Conservation (phyloP, 2,113 vertebrate species). For the Loxodonta africana region DNA sequence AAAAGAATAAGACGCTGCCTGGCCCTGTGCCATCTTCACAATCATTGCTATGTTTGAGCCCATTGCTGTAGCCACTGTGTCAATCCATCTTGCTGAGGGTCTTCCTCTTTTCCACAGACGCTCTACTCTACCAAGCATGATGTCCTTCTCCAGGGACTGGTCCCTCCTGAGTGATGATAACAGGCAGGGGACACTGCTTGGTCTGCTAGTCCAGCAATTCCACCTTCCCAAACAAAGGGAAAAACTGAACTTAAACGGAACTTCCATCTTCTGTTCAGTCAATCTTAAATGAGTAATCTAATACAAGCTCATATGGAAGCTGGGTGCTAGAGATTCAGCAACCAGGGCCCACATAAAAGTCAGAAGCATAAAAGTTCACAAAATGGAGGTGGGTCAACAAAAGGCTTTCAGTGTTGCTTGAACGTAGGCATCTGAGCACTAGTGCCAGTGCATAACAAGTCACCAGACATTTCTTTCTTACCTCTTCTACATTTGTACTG, state of each 20-base stretch:
- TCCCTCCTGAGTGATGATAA: neutral
- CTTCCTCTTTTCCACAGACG: neutral
- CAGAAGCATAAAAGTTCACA: neutral
- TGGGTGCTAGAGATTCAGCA: neutral
- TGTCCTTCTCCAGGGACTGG: too few relatives aligned
- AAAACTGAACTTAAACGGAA: slow-evolving; percentile 42
- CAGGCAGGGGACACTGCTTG: neutral
- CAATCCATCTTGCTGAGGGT: neutral
- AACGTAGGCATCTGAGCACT: neutral
- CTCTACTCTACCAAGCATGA: neutral
- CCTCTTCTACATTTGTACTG: slow-evolving; percentile 98
- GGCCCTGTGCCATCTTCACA: neutral
- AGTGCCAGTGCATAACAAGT: neutral
- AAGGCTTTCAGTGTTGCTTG: neutral
- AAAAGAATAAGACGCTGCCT: neutral
- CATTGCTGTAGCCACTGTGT: neutral
- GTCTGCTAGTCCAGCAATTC: neutral
- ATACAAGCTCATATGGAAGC: neutral
- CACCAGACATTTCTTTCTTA: slow-evolving; percentile 84
- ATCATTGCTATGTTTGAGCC: neutral
- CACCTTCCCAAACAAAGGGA: slow-evolving; percentile 56
- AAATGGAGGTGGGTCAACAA: neutral
- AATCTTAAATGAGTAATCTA: neutral
- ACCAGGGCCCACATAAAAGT: neutral
- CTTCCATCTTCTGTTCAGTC: neutral